These are phyloP conservation scores for Temnothorax ravouxi DNA, from an alignment of 2,888 invertebrate genomes.

Conservation along the genomic window DNA sequence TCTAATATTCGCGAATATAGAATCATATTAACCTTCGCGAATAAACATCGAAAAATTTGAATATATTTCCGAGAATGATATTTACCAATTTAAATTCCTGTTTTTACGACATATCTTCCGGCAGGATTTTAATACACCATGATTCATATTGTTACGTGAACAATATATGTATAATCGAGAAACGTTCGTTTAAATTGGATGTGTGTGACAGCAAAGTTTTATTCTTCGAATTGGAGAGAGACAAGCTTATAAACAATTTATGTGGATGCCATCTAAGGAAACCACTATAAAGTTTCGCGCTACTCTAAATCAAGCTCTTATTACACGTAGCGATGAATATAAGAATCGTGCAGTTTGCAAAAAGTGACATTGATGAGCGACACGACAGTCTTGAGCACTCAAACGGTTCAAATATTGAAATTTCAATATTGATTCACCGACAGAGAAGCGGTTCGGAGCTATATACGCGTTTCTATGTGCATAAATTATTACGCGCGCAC, in stretches of 20 bases:
- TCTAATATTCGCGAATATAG: not conserved
- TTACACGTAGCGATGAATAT: not conserved
- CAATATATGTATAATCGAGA: conserved; percentile 5
- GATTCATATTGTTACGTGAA: conserved; percentile 19
- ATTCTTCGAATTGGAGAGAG: not conserved
- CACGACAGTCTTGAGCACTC: conserved; percentile 34
- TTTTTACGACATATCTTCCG: not conserved
- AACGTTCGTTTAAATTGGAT: not conserved
- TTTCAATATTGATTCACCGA: conserved; percentile 48
- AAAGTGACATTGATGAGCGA: conserved; percentile 42
- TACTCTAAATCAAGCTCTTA: conserved; percentile 32
- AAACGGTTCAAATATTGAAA: conserved; percentile 45
- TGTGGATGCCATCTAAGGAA: not conserved
- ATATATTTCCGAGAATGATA: not conserved
- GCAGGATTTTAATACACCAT: not conserved
- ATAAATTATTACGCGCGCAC: conserved; percentile 33
- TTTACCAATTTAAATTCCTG: conserved; percentile 16
- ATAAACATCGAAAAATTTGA: conserved; percentile 14
- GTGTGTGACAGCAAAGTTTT: not conserved
- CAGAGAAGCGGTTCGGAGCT: conserved; percentile 15
- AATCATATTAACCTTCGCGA: not conserved
- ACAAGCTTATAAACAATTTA: conserved; percentile 15
- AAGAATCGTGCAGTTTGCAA: conserved; percentile 28
- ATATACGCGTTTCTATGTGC: conserved; percentile 12
- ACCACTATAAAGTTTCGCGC: not conserved